Conservation (phyloP, 2,113 vertebrate genomes). For the Cyanoliseus patagonus region DNA sequence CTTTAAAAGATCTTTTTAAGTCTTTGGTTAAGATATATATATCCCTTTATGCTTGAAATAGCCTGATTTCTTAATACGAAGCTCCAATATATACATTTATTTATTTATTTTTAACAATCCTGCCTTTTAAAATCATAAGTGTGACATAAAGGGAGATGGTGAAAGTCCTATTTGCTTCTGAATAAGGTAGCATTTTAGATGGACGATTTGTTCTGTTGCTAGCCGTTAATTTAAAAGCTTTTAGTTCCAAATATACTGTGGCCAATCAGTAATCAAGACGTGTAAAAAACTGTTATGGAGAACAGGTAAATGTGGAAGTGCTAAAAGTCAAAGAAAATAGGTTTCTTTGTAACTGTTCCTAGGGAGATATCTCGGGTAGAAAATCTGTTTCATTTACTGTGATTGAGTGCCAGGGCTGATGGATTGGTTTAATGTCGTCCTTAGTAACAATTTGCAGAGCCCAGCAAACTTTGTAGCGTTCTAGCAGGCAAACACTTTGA, state of each 20-base stretch:
- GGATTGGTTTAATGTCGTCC: slow-evolving; percentile 16
- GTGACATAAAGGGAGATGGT: not conserved
- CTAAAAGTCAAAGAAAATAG: not conserved
- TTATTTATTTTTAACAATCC: not conserved
- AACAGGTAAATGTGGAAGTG: not conserved
- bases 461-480: not conserved
- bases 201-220: not conserved
- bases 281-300: not conserved
- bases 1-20: not conserved
- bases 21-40: not conserved
- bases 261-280: not conserved
- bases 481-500: not conserved
- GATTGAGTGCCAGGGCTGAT: slow-evolving; percentile 36
- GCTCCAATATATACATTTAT: fast-evolving
- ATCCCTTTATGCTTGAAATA: not conserved
- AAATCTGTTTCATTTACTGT: slow-evolving; percentile 17
- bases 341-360: not conserved
- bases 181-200: not conserved
- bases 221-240: not conserved
- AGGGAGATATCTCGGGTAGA: not conserved
- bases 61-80: not conserved
- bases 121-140: not conserved
- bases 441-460: slow-evolving; percentile 47
- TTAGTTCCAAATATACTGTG: not conserved
- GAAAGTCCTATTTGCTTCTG: not conserved